Conservation (phyloP, 2,113 vertebrate species). For the Burhinus oedicnemus region DNA sequence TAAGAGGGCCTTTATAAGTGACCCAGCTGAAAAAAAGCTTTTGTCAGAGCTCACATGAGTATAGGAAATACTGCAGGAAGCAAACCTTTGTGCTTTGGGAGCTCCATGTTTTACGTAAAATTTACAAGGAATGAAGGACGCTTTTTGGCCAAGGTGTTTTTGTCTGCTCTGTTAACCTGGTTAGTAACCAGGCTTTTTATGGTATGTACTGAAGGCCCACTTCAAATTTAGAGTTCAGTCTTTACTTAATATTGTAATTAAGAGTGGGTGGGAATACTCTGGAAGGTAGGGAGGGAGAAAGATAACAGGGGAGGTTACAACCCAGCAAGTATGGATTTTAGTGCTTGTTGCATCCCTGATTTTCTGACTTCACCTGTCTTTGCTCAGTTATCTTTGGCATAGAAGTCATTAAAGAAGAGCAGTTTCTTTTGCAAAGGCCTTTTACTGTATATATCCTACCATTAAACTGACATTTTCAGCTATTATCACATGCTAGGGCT, state of each 20-base stretch:
- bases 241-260: neutral
- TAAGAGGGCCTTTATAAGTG: neutral
- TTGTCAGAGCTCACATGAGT: neutral
- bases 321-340: neutral
- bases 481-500: neutral
- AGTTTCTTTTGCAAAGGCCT: neutral
- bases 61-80: neutral
- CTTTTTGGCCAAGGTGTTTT: neutral
- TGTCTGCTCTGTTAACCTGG: neutral
- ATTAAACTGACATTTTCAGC: neutral
- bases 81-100: neutral
- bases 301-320: neutral
- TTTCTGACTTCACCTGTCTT: neutral
- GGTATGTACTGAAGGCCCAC: neutral
- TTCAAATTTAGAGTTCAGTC: neutral
- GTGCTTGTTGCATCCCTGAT: neutral
- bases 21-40: neutral
- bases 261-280: neutral
- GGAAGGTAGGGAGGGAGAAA: neutral
- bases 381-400: neutral
- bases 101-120: neutral
- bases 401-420: neutral
- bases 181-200: neutral
- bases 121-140: neutral
- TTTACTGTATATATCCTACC: neutral